Base-by-base conservation (phyloP, 2,113 vertebrate genomes). In the Gopherus evgoodei region DNA sequence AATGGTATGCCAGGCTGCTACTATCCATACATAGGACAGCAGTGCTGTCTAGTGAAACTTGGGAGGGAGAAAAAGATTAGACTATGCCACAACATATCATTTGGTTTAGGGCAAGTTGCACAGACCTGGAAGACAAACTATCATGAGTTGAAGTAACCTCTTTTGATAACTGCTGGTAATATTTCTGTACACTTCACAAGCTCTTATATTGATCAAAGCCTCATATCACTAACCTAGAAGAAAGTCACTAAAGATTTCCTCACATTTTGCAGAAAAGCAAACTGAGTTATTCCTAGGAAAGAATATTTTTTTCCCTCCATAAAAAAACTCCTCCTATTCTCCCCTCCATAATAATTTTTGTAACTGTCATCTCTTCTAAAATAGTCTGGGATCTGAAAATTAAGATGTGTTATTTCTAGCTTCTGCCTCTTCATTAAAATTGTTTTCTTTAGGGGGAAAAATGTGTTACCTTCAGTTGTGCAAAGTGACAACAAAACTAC, bases 121-220 rank as follows among this genome's bases (percentile, higher is more conserved):
- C 5, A 3, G 9, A 3, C 87, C 69, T 2, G 44, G 11, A 13
- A 1, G 17, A 10, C 42, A 83, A 14, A 44, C 35, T 47, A 3
- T 65, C 5, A 31, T 5, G 24, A 2, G 12, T 29, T 69, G 25
- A 85, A 35, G 14, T 83, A 8, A 80, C 87, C 42, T 44, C 31
- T 87, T 87, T 22, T 3, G 84, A 13, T 47, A 53, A 81, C 5
- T 81, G 5, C 16, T 65, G 44, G 2, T 31, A n/a, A 8, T 1
- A n/a, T 29, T 1, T 93, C 76, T 62, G 50, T 82, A 47, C 11
- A 38, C 89, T 90, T 93, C 53, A 53, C 24, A 82, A 57, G 6
- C 81, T 93, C 42, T 90, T 38, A 29, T 81, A 24, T 50, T 89
- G 93, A 53, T 85, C 72, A 83, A 57, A 83, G 44, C 7, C 92